Percentiles rank a stretch among this genome's conserved stretches.
Evolutionary conservation across 2,113 vertebrate species (phyloP).

Genomic region (Nanger granti): DNA sequence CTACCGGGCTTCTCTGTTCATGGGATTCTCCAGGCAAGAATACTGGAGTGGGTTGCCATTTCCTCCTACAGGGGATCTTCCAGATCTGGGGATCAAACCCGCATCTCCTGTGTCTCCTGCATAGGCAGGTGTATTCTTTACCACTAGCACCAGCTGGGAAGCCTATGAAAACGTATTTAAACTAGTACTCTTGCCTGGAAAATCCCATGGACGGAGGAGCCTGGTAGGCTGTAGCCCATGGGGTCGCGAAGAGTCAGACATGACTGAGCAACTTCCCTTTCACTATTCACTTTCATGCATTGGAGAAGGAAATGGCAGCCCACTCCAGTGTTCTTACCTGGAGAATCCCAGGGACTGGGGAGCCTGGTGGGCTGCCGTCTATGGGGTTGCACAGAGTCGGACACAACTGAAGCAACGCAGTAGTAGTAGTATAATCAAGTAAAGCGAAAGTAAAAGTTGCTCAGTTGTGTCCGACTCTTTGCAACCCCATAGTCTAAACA

Average conservation of each 20-base stretch:
- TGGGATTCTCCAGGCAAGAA: background rate
- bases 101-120: background rate
- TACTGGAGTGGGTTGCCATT: background rate
- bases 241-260: no score
- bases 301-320: no score
- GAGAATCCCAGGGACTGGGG: no score
- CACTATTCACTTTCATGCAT: no score
- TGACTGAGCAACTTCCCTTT: no score
- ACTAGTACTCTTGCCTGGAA: no score
- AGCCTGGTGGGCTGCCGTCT: no score
- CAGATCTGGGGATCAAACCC: background rate
- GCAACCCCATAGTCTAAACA: background rate
- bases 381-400: no score
- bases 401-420: no score
- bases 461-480: background rate
- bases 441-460: background rate
- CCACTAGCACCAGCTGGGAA: background rate
- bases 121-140: background rate
- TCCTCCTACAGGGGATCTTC: background rate
- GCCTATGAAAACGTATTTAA: background rate
- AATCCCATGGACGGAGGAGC: no score
- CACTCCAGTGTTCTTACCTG: no score
- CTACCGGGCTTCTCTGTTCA: background rate
- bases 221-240: no score
- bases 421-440: background rate